Evolutionary conservation across 1,140 invertebrate genomes (phyloP), one percentile per base, ranked within the genome.

Genomic region (Drosophila azteca): DNA sequence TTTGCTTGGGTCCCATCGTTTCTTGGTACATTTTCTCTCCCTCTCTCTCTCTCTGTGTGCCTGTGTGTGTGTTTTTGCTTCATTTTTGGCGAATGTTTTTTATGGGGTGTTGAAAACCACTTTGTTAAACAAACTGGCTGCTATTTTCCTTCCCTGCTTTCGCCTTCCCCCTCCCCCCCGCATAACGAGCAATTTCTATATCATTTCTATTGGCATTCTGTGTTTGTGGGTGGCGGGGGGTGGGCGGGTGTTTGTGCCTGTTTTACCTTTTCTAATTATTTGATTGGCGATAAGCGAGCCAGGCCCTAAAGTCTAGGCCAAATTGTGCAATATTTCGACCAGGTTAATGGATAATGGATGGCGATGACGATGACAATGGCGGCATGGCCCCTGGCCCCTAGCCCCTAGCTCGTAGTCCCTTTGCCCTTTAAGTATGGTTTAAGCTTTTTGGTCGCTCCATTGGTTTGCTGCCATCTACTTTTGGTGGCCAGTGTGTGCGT

Each of bases 121-220:
- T 87, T 88, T 88, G 75, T 79, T 87, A 79, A 87, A 88, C 83
- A 87, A 87, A 87, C 77, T 77, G 50, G 53, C 76, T 52, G 54
- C 51, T 52, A 35, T 77, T 76, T 66, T 43, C 29, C 17, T 57
- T 55, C 65, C 55, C 55, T 24, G 3, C 24, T 24, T 24, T 4
- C 24, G n/a, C 24, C 4, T 5, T 4, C 24, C 24, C 24, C 24
- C 22, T 48, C n/a, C 22, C 20, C 15, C 24, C 2, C 45, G 51
- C 48, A 9, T 11, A 57, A 67, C 62, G 76, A 39, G 51, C 58
- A 55, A 65, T 52, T 59, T 46, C 61, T 52, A 73, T 79, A 73
- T 79, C 70, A 75, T 60, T 79, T 79, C 45, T 68, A 74, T 69
- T 51, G 63, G 53, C 66, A 66, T 58, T 74, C 48, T 58, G 48